phyloP scores from a whole-genome alignment of 2,797 vertebrate genomes.

The Myiotriccus ornatus region DNA sequence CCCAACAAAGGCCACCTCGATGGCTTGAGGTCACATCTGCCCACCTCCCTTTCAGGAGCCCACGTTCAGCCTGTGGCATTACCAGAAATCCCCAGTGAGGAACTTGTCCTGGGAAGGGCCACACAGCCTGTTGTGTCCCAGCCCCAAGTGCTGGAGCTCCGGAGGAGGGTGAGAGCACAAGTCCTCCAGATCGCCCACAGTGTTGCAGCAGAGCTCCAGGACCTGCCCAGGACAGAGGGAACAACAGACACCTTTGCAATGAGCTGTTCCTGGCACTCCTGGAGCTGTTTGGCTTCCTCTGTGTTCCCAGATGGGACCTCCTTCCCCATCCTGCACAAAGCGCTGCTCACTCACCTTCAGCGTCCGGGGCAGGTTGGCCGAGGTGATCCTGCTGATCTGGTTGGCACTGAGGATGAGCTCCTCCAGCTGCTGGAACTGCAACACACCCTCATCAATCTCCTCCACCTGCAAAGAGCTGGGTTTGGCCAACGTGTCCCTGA shows the following conservation, averaged over 20 bases:
- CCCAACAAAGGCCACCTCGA: not conserved
- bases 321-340: not conserved
- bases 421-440: constrained; percentile 82
- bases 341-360: constrained; percentile 73
- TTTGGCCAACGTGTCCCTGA: not conserved
- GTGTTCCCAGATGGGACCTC: not conserved
- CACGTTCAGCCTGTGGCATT: not conserved
- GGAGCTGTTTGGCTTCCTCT: rapidly evolving
- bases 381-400: constrained; percentile 74
- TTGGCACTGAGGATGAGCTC: constrained; percentile 85
- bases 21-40: not conserved
- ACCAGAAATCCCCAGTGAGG: constrained; percentile 80
- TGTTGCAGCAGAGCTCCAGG: constrained; percentile 85
- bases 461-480: constrained; percentile 72
- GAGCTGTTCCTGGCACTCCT: not conserved
- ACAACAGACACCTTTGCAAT: not conserved
- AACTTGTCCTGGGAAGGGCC: constrained; percentile 63
- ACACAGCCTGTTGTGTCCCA: constrained; percentile 79
- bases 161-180: constrained; percentile 71
- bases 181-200: constrained; percentile 70
- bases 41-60: not conserved
- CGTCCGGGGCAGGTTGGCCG: constrained; percentile 76
- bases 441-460: constrained; percentile 76
- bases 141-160: constrained; percentile 79
- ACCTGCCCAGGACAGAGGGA: constrained; percentile 67